phyloP scores from a whole-genome alignment of 2,797 vertebrate genomes.

The Buphagus erythrorhynchus region DNA sequence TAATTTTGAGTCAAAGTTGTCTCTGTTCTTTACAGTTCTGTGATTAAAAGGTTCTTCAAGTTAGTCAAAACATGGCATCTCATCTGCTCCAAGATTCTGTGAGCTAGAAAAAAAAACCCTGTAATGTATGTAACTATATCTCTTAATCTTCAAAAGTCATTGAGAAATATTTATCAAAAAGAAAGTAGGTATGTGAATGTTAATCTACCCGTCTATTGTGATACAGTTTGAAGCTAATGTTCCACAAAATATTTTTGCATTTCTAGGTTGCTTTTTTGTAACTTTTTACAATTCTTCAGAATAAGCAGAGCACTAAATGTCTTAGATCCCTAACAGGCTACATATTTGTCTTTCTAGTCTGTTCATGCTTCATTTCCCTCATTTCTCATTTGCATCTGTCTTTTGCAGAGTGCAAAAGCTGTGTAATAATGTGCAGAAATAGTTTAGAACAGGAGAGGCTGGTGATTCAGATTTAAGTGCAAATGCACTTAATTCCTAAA shows the following conservation, averaged over 20 bases:
- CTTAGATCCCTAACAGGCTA: not conserved
- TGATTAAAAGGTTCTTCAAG: not conserved
- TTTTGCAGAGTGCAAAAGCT: not conserved
- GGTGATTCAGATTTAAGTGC: not conserved
- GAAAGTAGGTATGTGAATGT: not conserved
- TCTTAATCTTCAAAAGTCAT: not conserved
- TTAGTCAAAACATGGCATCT: not conserved
- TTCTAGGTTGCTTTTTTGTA: not conserved
- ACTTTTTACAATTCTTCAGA: not conserved
- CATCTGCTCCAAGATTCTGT: not conserved
- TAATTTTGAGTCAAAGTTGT: not conserved
- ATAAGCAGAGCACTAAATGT: not conserved
- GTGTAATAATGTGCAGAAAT: not conserved
- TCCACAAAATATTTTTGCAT: not conserved
- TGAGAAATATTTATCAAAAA: not conserved
- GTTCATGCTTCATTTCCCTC: not conserved
- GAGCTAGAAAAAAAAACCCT: not conserved
- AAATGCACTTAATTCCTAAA: constrained; percentile 3
- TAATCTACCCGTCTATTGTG: not conserved
- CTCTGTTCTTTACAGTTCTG: not conserved
- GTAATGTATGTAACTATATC: not conserved
- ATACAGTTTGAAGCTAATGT: not conserved
- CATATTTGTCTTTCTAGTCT: not conserved
- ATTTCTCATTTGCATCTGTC: not conserved
- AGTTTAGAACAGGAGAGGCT: not conserved